Base-by-base conservation (phyloP, 2,113 vertebrate genomes). In the Trichomycterus rosablanca region DNA sequence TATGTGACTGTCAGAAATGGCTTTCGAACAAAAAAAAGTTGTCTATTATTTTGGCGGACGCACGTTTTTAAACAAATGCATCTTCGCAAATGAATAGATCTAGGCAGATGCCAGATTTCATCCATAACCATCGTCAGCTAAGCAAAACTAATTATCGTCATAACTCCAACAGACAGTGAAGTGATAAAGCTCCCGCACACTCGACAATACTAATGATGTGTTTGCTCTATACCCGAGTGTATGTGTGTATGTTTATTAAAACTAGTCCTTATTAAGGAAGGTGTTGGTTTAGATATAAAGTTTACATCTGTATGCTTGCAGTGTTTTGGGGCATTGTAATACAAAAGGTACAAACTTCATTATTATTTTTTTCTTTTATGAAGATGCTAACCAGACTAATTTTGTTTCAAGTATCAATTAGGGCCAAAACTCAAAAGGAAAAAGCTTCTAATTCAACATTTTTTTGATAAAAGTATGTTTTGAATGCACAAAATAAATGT, bases 41-140 rank as follows among this genome's bases (percentile, higher is more conserved):
- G 39, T 63, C 24, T 53, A 30, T 40, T 57, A 48, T 59, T 63
- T 66, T 77, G 78, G 81, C 64, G 61, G 69, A 80, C 53, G 78
- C 76, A 71, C 68, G 68, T 78, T 73, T 76, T 63, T 70, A 78
- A 81, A 77, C 74, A 76, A 79, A 70, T 69, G 68, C 63, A 71
- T 70, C 65, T 75, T 70, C 49, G 51, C 54, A 70, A 71, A 72
- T 3, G 66, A 71, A 76, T 80, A 68, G 68, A 76, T 78, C 59
- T 64, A 81, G 83, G 78, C 81, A 81, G 79, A 82, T 84, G 84
- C 83, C 82, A 82, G 74, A 74, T 78, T 70, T 68, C 72, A 80
- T 83, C 71, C 72, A 69, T 66, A 77, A 78, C 79, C 66, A 69
- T 81, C 74, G 67, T 67, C 75, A 79, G 78, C 78, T 78, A 73